Evolutionary conservation across 92 coral and sea anemone genomes (phyloP).

Genomic region (Epizoanthus fatuus): DNA sequence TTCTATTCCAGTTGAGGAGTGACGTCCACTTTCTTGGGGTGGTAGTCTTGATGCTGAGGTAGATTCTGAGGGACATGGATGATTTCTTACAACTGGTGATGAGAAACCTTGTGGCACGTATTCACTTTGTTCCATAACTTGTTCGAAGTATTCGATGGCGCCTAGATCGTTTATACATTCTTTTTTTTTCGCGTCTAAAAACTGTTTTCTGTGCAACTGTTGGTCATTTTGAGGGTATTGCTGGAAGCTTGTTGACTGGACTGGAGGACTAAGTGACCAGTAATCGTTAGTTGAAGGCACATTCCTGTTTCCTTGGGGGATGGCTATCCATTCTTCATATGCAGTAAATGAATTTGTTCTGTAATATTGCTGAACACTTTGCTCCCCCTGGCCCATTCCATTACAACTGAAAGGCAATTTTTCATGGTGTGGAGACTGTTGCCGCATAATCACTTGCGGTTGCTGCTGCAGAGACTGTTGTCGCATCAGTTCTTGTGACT

Average conservation of each 20-base stretch:
- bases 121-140: not conserved
- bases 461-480: not conserved
- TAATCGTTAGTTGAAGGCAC: slow-evolving; percentile 4
- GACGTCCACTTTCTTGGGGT: too few relatives aligned
- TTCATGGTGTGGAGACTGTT: too few relatives aligned
- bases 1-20: too few relatives aligned
- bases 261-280: not conserved
- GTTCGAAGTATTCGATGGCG: not conserved
- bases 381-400: too few relatives aligned
- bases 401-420: too few relatives aligned
- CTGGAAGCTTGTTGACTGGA: not conserved
- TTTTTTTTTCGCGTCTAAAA: not conserved
- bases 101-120: too few relatives aligned
- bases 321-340: not conserved
- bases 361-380: not conserved
- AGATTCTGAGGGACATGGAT: too few relatives aligned
- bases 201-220: not conserved
- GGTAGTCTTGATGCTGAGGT: too few relatives aligned
- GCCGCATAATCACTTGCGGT: too few relatives aligned
- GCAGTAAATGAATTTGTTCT: not conserved
- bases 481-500: not conserved
- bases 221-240: not conserved
- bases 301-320: not conserved
- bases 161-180: not conserved
- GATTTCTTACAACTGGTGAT: too few relatives aligned